Evolutionary conservation across 2,797 vertebrate genomes (phyloP).

Genomic region (Onychomys arenicola): DNA sequence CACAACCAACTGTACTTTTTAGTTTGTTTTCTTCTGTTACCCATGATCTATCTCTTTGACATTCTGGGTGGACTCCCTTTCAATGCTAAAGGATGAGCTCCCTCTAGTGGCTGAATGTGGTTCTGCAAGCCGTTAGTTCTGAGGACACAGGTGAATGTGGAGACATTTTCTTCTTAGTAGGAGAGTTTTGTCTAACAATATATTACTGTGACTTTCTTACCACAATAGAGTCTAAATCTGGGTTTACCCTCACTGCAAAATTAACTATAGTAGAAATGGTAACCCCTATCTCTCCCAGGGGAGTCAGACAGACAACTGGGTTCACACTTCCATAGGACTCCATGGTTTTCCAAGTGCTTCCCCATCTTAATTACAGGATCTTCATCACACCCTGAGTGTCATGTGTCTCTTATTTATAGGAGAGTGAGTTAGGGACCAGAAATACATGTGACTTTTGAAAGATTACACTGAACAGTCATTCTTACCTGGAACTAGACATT

Average conservation of each 20-base stretch:
- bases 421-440: constrained; percentile 3
- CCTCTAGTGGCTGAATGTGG: constrained; percentile 73
- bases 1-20: neutral
- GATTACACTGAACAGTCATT: neutral
- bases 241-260: neutral
- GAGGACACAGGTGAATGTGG: neutral
- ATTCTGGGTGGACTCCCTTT: neutral
- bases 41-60: neutral
- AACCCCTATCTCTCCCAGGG: neutral
- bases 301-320: neutral
- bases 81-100: constrained; percentile 48
- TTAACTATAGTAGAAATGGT: neutral
- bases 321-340: constrained; percentile 38
- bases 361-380: neutral
- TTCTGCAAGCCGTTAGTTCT: neutral
- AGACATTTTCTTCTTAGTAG: neutral
- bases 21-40: neutral
- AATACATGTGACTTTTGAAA: neutral
- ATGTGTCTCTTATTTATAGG: neutral
- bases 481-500: neutral
- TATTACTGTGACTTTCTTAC: neutral
- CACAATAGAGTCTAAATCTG: constrained; percentile 6
- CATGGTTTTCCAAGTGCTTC: neutral
- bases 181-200: constrained; percentile 42
- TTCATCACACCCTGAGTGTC: neutral